Base-by-base conservation (phyloP, 1,140 invertebrate species). In the Brachionus koreanus region DNA sequence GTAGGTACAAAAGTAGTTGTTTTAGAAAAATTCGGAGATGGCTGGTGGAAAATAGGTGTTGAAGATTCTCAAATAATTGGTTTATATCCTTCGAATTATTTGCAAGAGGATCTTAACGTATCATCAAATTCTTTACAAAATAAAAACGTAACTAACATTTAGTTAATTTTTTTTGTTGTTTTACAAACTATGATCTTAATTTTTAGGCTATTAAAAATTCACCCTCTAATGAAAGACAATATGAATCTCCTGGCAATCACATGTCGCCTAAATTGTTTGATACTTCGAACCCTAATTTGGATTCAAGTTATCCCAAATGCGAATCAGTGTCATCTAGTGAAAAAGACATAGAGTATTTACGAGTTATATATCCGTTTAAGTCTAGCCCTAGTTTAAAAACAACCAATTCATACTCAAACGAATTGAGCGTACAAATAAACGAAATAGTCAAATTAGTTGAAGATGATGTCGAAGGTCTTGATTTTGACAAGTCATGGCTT, bases 21-120 rank as follows among this genome's bases (percentile, higher is more conserved):
- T 83, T 89, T 99, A 82, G 97, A 99, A 89, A 98, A 99, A 89
- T 97, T 95, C 84, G 97, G 95, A 84, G 98, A 99, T 91, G 98
- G 97, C 37, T 99, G 97, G 97, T 99, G 97, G 97, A 92, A 96
- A 49, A 29, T 74, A 74, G 13, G 19, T 0, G 69, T 46, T 13
- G 69, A 74, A 23, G 69, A 74, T 25, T 29, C 39, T 13, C 69
- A 43, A 49, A 12, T 25, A 46, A 16, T 74, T 13, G 69, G 69
- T 5, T 49, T 74, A 37, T 79, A 61, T 16, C 49, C 49, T 2
- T 79, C 39, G 16, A 79, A 61, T 61, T 65, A 65, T 79, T 16
- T 61, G 0, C 35, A 37, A 42, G 76, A 61, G 29, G 49, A 61
- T 25, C 33, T 39, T 2, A 49, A 61, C 12, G 6, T 49, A 25